These are phyloP conservation scores for Nephrotoma flavescens DNA, from an alignment of 2,888 invertebrate species.

Conservation along the genomic window DNA sequence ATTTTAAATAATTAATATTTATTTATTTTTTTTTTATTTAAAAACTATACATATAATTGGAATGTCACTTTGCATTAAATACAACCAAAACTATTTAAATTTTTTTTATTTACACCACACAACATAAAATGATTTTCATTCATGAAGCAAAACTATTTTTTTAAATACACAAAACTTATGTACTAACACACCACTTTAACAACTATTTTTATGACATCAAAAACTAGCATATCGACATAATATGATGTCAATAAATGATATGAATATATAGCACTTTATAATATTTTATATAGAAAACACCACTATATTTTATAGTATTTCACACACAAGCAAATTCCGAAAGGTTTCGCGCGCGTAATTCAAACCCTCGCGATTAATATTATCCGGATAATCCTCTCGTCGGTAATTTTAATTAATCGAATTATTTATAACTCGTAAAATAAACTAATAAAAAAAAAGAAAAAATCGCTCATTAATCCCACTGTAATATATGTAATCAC, in stretches of 20 bases:
- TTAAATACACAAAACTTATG: background rate
- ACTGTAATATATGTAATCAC: background rate
- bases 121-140: background rate
- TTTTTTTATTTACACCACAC: background rate
- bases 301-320: background rate
- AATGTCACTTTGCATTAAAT: background rate
- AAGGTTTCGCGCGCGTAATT: background rate
- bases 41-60: background rate
- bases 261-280: background rate
- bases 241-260: background rate
- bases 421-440: background rate
- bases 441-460: background rate
- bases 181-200: background rate
- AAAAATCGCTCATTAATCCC: background rate
- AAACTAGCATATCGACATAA: background rate
- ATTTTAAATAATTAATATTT: background rate
- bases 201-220: background rate
- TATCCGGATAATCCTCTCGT: background rate
- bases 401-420: background rate
- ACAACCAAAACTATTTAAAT: background rate
- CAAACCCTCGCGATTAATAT: background rate
- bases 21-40: background rate
- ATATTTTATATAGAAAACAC: background rate
- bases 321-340: background rate
- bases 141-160: background rate